Conservation (phyloP, 2,797 vertebrate species). For the Scolopax bukidnonensis region DNA sequence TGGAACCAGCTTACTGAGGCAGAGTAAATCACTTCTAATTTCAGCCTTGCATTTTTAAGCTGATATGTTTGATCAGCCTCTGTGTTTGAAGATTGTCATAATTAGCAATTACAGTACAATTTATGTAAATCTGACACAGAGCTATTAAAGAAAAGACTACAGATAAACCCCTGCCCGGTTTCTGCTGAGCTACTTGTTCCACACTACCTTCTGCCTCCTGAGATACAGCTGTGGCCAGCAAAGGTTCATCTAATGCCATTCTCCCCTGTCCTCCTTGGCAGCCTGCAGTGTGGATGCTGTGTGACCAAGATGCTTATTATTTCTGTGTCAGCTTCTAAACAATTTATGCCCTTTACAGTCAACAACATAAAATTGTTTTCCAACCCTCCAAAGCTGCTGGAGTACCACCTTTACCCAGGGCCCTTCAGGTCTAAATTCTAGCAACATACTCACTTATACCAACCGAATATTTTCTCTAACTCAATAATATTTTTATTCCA, state of each 20-base stretch:
- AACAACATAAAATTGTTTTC: not conserved
- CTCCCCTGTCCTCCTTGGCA: not conserved
- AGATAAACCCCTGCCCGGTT: not conserved
- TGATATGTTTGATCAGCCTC: not conserved
- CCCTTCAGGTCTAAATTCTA: not conserved
- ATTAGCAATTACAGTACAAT: not conserved
- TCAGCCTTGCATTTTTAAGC: not conserved
- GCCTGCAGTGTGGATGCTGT: not conserved
- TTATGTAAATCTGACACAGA: not conserved
- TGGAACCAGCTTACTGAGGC: no score
- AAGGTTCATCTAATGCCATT: not conserved
- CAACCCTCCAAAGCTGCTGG: not conserved
- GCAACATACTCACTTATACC: not conserved
- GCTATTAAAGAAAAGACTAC: not conserved
- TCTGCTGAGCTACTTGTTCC: not conserved
- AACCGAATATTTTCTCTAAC: not conserved
- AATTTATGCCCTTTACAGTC: not conserved
- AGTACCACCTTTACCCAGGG: not conserved
- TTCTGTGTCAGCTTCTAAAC: not conserved
- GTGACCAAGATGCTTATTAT: not conserved
- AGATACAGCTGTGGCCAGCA: not conserved
- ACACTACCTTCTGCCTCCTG: not conserved
- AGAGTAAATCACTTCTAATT: not conserved
- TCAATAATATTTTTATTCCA: not conserved
- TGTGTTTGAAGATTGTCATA: not conserved